Conservation (phyloP, 2,888 invertebrate species). For the Mesodorylaimus sp. region DNA sequence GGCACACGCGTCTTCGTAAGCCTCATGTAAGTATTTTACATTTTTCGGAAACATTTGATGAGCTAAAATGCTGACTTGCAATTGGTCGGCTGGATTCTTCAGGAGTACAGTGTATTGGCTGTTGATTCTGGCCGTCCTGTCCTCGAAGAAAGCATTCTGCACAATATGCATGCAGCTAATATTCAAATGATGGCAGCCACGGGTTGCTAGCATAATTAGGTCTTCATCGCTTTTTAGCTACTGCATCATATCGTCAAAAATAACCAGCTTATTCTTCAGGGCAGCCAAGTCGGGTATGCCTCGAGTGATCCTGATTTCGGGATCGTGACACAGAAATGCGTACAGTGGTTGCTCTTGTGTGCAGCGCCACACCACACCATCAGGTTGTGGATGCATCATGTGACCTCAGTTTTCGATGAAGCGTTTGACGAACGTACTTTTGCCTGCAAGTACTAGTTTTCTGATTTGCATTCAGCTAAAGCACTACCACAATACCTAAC, state of each 20-base stretch:
- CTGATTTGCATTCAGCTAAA: too few species aligned
- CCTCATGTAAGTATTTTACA: conserved; percentile 1
- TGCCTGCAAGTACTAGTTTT: too few species aligned
- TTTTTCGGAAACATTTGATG: conserved; percentile 4
- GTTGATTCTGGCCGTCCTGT: conserved; percentile 6
- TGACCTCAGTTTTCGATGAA: too few species aligned
- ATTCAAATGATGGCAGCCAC: conserved; percentile 1
- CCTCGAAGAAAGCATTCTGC: conserved; percentile 7
- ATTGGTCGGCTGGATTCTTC: conserved; percentile 6
- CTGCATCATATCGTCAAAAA: conserved; percentile 8
- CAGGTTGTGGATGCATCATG: too few species aligned
- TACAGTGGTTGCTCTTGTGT: too few species aligned
- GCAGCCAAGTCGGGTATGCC: conserved; percentile 6
- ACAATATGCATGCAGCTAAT: conserved; percentile 5
- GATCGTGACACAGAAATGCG: too few species aligned
- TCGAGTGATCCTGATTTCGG: too few species aligned
- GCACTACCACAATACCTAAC: too few species aligned
- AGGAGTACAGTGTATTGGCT: conserved; percentile 6
- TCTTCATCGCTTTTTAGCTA: conserved; percentile 2
- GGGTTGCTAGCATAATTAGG: not conserved
- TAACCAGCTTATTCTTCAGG: not conserved
- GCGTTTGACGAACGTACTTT: too few species aligned
- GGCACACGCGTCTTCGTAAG: conserved; percentile 4
- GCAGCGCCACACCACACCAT: too few species aligned
- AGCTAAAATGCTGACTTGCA: not conserved